Conservation (phyloP, 2,797 vertebrate species). For the Dendrocincla tyrannina region DNA sequence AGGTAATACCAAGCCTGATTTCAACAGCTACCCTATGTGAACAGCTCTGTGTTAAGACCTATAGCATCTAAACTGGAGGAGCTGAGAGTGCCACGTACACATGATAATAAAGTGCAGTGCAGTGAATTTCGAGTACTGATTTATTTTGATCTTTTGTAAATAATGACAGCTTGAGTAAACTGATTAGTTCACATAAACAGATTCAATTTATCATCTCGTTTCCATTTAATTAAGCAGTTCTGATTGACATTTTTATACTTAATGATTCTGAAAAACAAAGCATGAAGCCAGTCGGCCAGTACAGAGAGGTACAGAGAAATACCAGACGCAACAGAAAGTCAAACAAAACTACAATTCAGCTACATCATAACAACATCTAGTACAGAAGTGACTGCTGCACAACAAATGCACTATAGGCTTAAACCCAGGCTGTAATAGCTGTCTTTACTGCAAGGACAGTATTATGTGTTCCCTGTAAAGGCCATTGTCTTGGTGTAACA, state of each 20-base stretch:
- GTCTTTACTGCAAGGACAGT: not conserved
- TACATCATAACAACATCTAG: not conserved
- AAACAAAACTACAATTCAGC: not conserved
- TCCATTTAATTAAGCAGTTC: not conserved
- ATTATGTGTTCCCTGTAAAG: not conserved
- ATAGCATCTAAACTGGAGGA: not conserved
- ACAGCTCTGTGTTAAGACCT: not conserved
- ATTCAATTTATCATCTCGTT: not conserved
- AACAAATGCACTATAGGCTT: not conserved
- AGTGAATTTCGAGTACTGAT: not conserved
- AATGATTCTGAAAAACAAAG: not conserved
- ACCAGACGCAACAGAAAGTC: not conserved
- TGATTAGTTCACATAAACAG: not conserved
- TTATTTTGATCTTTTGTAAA: not conserved
- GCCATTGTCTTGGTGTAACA: accelerated
- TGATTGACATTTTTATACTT: not conserved
- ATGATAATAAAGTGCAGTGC: not conserved
- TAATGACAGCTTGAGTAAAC: not conserved
- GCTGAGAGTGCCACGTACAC: not conserved
- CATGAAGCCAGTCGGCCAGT: not conserved
- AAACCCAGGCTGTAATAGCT: not conserved
- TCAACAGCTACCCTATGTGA: not conserved
- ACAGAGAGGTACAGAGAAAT: not conserved
- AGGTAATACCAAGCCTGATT: not conserved
- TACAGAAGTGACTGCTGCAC: not conserved